phyloP scores from a whole-genome alignment of 2,797 vertebrate genomes.

The Hypotaenidia okinawae region DNA sequence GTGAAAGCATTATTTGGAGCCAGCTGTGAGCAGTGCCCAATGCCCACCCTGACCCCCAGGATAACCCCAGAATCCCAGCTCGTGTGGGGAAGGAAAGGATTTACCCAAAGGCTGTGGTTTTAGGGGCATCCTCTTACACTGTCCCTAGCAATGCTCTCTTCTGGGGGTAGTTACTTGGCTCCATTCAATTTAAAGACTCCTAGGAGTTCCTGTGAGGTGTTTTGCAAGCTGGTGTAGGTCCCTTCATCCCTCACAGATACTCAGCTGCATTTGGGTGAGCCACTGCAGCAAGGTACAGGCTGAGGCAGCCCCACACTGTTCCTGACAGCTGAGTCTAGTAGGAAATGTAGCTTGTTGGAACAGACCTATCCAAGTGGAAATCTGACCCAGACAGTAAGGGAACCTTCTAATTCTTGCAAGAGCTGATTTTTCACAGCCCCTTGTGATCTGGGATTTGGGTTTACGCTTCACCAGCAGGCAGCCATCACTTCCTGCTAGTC shows the following conservation, averaged over 20 bases:
- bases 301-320: neutral
- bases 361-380: neutral
- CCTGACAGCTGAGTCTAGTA: neutral
- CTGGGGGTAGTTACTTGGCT: neutral
- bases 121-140: neutral
- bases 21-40: neutral
- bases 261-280: neutral
- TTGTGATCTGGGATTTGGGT: neutral
- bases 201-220: neutral
- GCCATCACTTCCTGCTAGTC: neutral
- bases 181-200: neutral
- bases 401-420: neutral
- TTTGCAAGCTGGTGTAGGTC: fast-evolving
- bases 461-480: neutral
- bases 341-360: neutral
- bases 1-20: fast-evolving
- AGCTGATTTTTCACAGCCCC: neutral
- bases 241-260: neutral
- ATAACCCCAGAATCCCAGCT: neutral
- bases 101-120: neutral
- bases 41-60: neutral
- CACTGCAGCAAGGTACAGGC: neutral
- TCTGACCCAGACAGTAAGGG: neutral
- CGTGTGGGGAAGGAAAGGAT: neutral
- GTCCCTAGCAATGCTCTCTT: neutral